Evolutionary conservation across 2,888 invertebrate species (phyloP), one percentile per base, ranked within the genome.

Genomic region (Iphiclides podalirius): DNA sequence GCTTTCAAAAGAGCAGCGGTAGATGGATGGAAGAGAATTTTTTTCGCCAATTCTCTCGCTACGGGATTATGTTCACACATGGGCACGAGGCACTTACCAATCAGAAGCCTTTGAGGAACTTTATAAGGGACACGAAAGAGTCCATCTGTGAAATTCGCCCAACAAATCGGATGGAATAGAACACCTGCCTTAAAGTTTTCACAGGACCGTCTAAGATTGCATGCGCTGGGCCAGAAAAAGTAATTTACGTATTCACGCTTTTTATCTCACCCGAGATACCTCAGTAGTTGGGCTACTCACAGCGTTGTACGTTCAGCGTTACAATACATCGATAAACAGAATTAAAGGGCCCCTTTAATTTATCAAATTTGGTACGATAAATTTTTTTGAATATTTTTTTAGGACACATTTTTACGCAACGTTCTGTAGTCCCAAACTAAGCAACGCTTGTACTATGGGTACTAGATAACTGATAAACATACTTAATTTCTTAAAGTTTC

Each of bases 1-100:
- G 85, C 88, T 87, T 81, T 88, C 84, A 87, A 76, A 83, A 76
- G 81, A 74, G 75, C 68, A 63, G 69, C 68, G 63, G 70, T 73
- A 72, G 74, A 71, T 74, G n/a, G 20, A 20, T 20, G 60, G 54
- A 59, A 64, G 61, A 67, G 72, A 71, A 72, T 76, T 77, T 79
- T 77, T 72, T 67, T 65, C 59, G 55, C 64, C 60, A 59, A 69
- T 70, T 69, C 70, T 62, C 65, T 66, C 67, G 54, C 58, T 58
- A 56, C 58, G 59, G 78, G 86, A 86, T 87, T 86, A 81, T 66
- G 70, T 75, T 76, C 75, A 70, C 74, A 72, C 71, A 67, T 60
- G 63, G 52, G 48, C 59, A 54, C n/a, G n/a, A 50, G 61, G 58
- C 59, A 63, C 63, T 67, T 62, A 65, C 64, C 75, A 78, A 82